A percentile compares a stretch with the other conserved stretches of the same genome.
Conservation (phyloP, 1,140 invertebrate species). For the Pachyrhynchus sulphureomaculatus region DNA sequence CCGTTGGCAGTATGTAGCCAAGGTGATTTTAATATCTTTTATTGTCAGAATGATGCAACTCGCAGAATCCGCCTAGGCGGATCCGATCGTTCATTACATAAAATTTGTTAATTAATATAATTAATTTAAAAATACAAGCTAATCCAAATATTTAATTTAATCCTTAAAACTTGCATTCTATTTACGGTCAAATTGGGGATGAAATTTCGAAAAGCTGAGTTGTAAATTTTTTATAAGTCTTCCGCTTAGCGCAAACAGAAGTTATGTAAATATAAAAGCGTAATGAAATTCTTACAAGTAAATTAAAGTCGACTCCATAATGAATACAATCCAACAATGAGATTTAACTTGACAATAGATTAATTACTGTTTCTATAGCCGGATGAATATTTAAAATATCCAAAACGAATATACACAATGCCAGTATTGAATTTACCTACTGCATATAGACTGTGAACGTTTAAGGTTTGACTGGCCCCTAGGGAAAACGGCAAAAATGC, state of each 20-base stretch:
- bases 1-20: no score
- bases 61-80: no score
- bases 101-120: no score
- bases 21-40: no score
- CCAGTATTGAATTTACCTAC: slow-evolving; percentile 44
- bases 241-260: slow-evolving; percentile 5
- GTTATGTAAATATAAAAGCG: slow-evolving; percentile 42
- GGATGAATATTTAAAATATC: slow-evolving; percentile 50
- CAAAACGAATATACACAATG: slow-evolving; percentile 49
- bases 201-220: no score
- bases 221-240: no score
- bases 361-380: slow-evolving; percentile 51
- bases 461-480: slow-evolving; percentile 38
- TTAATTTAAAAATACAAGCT: no score
- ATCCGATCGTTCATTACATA: no score
- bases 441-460: slow-evolving; percentile 36
- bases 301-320: slow-evolving; percentile 50
- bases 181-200: no score
- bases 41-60: no score
- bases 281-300: slow-evolving; percentile 48
- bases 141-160: no score
- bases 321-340: slow-evolving; percentile 49
- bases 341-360: slow-evolving; percentile 51
- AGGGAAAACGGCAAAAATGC: slow-evolving; percentile 39
- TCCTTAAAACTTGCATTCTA: no score